Base-by-base conservation (phyloP, 2,113 vertebrate genomes). In the Cisticola juncidis region DNA sequence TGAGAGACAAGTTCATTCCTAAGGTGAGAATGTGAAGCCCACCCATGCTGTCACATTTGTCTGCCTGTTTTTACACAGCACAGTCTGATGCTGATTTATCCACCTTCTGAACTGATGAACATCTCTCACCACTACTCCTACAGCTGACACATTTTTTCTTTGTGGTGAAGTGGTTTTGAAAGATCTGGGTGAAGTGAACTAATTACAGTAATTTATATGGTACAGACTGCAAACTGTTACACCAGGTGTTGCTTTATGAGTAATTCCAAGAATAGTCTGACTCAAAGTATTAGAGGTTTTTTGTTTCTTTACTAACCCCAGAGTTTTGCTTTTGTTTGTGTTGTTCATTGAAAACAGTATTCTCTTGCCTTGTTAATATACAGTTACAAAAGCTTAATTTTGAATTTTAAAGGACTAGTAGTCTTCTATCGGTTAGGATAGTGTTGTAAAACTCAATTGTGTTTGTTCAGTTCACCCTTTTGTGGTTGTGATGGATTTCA, bases 101-200 rank as follows among this genome's bases (percentile, higher is more conserved):
- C n/a, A n/a, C 40, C 14, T 72, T 91, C 45, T 86, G 79, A 71
- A 40, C n/a, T n/a, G 25, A 5, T 36, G 36, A 47, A 38, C 18
- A 17, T 53, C n/a, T 86, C 80, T 92, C 33, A 50, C 11, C 31
- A 58, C 54, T 62, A 54, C 51, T 91, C 20, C 60, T 81, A 3
- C 25, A 86, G 38, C 78, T 82, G 69, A 54, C 57, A 54, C 31
- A 58, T 29, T 48, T 82, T 13, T 26, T 77, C 35, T 74, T 81
- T 81, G 73, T 90, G 70, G 22, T 84, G 73, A 81, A 89, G 33
- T 65, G 56, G 35, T 74, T 85, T 87, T 95, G 90, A 93, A 91
- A 89, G 73, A 56, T 84, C 73, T 84, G 57, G 44, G 45, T 74
- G 58, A 77, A 74, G 33, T 47, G 48, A 78, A 35, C 81, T 87